Conservation (phyloP, 2,888 invertebrate genomes). For the Drosophila anomalipes region DNA sequence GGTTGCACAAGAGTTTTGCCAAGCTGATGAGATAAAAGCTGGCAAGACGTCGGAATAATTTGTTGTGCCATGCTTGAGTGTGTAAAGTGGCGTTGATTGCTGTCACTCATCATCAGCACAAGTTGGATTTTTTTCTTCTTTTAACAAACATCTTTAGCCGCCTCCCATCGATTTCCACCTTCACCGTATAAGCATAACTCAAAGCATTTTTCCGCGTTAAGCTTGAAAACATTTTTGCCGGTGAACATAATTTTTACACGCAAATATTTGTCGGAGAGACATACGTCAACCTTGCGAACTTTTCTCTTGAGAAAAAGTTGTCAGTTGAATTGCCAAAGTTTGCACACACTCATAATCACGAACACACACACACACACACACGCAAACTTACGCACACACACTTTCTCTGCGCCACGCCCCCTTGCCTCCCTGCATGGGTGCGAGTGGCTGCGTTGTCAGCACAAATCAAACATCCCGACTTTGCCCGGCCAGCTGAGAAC, state of each 20-base stretch:
- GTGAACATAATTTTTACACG: constrained; percentile 50
- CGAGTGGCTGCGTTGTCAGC: constrained; percentile 32
- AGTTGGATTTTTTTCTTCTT: background rate
- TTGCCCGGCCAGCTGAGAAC: constrained; percentile 42
- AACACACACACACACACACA: background rate
- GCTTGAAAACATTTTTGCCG: constrained; percentile 42
- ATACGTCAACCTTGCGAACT: constrained; percentile 57
- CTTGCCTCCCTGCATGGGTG: background rate
- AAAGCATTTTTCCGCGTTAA: constrained; percentile 32
- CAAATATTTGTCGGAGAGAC: constrained; percentile 58
- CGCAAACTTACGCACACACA: background rate
- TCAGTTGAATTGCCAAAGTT: constrained; percentile 56
- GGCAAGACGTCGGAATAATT: constrained; percentile 17
- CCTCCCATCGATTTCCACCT: background rate
- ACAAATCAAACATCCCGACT: constrained; percentile 57
- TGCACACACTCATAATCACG: constrained; percentile 9
- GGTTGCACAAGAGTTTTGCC: background rate
- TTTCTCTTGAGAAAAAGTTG: constrained; percentile 40
- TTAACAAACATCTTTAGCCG: background rate
- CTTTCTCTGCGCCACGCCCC: constrained; percentile 3
- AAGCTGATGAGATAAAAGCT: constrained; percentile 21
- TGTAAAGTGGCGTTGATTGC: constrained; percentile 58
- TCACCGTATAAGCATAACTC: constrained; percentile 34
- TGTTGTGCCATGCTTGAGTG: background rate
- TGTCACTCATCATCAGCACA: constrained; percentile 23